Base-by-base conservation (phyloP, 2,888 invertebrate genomes). In the Drosophila mercatorum region DNA sequence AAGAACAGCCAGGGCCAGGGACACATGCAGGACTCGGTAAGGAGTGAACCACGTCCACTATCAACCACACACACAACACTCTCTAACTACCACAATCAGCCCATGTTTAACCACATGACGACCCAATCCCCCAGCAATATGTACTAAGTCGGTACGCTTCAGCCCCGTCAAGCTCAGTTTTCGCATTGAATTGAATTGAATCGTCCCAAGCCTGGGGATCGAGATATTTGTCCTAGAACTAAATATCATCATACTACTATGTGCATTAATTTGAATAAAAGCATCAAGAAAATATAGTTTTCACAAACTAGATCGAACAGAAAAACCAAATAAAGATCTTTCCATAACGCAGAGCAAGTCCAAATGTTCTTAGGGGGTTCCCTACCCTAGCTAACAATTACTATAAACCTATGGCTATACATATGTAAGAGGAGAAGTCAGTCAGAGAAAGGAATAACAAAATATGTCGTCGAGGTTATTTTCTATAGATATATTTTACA, bases 1-100 rank as follows among this genome's bases (percentile, higher is more conserved):
- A 93, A 93, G 86, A 91, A 85, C 70, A 91, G 91, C 44, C 93
- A 93, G 77, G 91, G 91, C 46, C 93, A 93, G 81, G 91, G 91
- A 72, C 93, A 93, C 80, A 86, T 93, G 86, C 93, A 93, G 80
- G 93, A 93, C 89, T 92, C 93, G 83, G 93, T 93, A 91, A 91
- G 92, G 72, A 71, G 68, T 59, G 67, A 62, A 73, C 75, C 11
- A 72, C 73, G 31, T 46, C 71, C 34, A 68, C 60, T 59, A 74
- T 75, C 68, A 68, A 69, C 5, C 69, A 70, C 69, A 38, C 55
- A 70, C 78, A 66, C 44, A 22, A 57, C 75, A 57, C 49, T 61
- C 60, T 36, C 59, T 69, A 68, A 34, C 41, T 64, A 64, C 57
- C 55, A 46, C 28, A 59, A 36, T 60, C 49, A 53, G 78, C 31